Evolutionary conservation across 1,140 invertebrate species (phyloP).

Genomic region (Calephelis virginiensis): DNA sequence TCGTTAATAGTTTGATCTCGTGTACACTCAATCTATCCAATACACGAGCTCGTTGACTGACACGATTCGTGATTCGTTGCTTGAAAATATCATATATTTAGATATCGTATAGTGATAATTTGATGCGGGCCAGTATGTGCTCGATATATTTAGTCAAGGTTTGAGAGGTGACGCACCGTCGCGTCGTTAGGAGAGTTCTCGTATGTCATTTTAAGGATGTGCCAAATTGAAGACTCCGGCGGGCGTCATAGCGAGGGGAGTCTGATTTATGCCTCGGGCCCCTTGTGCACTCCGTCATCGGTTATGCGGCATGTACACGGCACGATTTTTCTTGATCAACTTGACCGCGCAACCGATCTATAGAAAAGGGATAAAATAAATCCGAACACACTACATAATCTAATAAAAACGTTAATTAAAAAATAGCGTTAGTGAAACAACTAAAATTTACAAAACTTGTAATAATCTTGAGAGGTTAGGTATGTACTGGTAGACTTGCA

Average conservation of each 20-base stretch:
- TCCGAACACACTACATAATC: too few species aligned
- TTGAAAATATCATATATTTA: not conserved
- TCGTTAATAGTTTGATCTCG: too few species aligned
- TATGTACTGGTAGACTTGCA: too few species aligned
- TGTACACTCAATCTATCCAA: too few species aligned
- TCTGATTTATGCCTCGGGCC: slow-evolving; percentile 67
- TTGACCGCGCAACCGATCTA: not conserved
- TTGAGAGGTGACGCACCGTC: slow-evolving; percentile 30
- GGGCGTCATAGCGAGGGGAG: slow-evolving; percentile 68
- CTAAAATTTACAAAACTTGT: too few species aligned
- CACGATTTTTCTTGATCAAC: not conserved
- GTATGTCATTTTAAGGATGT: slow-evolving; percentile 78
- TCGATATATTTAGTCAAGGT: slow-evolving; percentile 24
- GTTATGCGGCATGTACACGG: slow-evolving; percentile 37
- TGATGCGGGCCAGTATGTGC: slow-evolving; percentile 12
- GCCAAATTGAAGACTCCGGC: slow-evolving; percentile 75
- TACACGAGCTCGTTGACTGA: too few species aligned
- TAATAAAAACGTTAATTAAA: too few species aligned
- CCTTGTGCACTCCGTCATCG: slow-evolving; percentile 51
- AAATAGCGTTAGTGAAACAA: too few species aligned
- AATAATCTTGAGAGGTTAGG: too few species aligned
- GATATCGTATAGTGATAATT: slow-evolving; percentile 2
- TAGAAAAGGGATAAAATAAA: too few species aligned
- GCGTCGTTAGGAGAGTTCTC: slow-evolving; percentile 70
- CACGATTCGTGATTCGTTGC: too few species aligned